These are phyloP conservation scores for Cassiopea andromeda DNA, from an alignment of 30 jellyfish, hydroid and myxozoan genomes.

Conservation along the genomic window DNA sequence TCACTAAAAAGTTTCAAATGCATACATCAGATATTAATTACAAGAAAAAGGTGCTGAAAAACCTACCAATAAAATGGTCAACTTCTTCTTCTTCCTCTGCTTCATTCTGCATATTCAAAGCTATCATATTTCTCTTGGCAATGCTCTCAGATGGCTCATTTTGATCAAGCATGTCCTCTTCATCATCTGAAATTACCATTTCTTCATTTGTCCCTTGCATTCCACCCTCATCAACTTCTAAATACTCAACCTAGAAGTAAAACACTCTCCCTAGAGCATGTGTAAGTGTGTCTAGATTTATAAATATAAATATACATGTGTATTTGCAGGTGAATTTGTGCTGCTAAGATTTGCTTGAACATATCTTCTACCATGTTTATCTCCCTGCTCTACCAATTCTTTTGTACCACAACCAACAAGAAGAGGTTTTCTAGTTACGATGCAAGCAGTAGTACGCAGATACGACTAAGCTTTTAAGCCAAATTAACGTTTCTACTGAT, in stretches of 20 bases:
- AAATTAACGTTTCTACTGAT: too few species aligned
- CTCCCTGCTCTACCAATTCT: not conserved
- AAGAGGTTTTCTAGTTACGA: too few species aligned
- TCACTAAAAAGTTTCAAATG: too few species aligned
- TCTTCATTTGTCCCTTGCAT: conserved; percentile 37
- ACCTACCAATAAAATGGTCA: conserved; percentile 72
- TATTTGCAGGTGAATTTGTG: not conserved
- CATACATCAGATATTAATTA: too few species aligned
- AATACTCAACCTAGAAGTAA: conserved; percentile 64
- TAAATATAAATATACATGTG: not conserved
- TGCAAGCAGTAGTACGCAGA: too few species aligned
- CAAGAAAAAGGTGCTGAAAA: too few species aligned
- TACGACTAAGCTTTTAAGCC: too few species aligned
- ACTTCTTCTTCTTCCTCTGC: conserved; percentile 88
- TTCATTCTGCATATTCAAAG: conserved; percentile 69
- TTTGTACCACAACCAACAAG: too few species aligned
- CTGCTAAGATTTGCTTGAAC: not conserved
- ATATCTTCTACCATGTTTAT: not conserved
- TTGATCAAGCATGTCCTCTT: conserved; percentile 44
- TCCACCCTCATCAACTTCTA: conserved; percentile 80
- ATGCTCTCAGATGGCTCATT: conserved; percentile 72
- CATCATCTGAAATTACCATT: conserved; percentile 57
- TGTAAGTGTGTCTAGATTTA: too few species aligned
- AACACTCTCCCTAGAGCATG: not conserved
- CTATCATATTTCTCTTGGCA: conserved; percentile 71